These are phyloP conservation scores for Onychostoma macrolepis DNA, from an alignment of 2,113 vertebrate genomes.

Conservation along the genomic window DNA sequence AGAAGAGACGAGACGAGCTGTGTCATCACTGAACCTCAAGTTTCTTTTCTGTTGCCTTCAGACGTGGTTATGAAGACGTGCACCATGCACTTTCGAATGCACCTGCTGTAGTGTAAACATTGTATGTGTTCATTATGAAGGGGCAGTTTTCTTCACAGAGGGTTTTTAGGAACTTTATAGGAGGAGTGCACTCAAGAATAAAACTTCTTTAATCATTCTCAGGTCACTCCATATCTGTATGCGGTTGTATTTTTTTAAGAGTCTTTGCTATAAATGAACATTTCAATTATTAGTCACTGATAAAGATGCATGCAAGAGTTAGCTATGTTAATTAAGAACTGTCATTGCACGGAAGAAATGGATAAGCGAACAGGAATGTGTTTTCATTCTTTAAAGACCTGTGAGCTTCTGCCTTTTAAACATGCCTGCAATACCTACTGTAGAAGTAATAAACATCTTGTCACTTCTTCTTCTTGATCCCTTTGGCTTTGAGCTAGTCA, in stretches of 20 bases:
- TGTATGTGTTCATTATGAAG: neutral
- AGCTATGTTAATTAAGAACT: neutral
- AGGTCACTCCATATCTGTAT: neutral
- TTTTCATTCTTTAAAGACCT: neutral
- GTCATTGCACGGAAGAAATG: neutral
- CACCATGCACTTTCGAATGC: constrained; percentile 31
- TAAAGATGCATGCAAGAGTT: neutral
- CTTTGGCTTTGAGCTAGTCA: constrained; percentile 14
- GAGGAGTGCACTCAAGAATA: neutral
- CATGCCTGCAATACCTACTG: neutral
- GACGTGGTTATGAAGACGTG: constrained; percentile 1
- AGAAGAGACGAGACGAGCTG: constrained; percentile 55
- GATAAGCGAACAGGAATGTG: neutral
- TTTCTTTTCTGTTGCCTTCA: constrained; percentile 27
- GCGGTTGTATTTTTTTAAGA: neutral
- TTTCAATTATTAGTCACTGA: neutral
- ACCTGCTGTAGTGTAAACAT: constrained; percentile 47
- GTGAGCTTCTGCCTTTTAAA: neutral
- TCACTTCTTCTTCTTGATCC: neutral
- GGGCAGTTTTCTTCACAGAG: neutral
- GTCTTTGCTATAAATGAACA: neutral
- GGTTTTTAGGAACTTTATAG: neutral
- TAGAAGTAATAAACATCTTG: neutral
- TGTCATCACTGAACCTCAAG: constrained; percentile 53
- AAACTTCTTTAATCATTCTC: neutral